phyloP scores from a whole-genome alignment of 2,797 vertebrate genomes.

The Rousettus madagascariensis region DNA sequence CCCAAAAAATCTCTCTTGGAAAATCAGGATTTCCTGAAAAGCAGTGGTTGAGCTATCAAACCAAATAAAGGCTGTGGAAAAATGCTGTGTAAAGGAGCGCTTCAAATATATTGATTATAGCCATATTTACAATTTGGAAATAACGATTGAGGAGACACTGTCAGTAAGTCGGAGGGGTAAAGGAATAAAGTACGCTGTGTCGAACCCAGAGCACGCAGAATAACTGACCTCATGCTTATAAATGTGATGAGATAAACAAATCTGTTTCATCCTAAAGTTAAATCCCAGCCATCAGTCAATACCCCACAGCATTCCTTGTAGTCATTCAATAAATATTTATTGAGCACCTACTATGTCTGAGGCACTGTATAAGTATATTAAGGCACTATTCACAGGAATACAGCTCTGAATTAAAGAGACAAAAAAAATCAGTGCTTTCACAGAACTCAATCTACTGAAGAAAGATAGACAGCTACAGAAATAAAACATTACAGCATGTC shows the following conservation, averaged over 20 bases:
- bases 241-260: neutral
- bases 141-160: neutral
- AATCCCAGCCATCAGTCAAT: neutral
- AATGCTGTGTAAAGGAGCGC: neutral
- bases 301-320: neutral
- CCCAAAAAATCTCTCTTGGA: neutral
- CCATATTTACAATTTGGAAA: conserved; percentile 22
- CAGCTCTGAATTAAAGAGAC: neutral
- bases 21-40: conserved; percentile 57
- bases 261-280: neutral
- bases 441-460: neutral
- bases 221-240: neutral
- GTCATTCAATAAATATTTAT: neutral
- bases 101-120: neutral
- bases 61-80: neutral
- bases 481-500: neutral
- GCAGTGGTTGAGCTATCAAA: neutral
- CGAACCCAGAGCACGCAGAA: neutral
- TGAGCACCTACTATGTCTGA: neutral
- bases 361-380: neutral
- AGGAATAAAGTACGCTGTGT: neutral
- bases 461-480: neutral
- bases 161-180: neutral
- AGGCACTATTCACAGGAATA: neutral
- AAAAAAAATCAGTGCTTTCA: neutral